Conservation (phyloP, 2,113 vertebrate species). For the Platysternon megacephalum region DNA sequence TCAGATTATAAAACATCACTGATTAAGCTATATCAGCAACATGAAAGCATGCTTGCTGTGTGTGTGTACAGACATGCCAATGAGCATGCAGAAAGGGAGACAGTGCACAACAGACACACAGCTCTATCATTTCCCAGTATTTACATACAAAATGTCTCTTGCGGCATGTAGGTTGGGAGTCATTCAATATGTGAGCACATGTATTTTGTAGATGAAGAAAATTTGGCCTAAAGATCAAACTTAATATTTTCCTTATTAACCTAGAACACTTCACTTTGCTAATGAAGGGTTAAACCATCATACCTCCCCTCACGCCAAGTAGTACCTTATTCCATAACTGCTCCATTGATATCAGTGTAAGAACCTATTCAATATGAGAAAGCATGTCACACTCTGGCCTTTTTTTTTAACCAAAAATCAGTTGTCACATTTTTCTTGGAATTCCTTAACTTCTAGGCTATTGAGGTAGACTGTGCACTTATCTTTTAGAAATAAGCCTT, state of each 20-base stretch:
- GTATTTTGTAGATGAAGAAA: background rate
- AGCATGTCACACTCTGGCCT: rapidly evolving
- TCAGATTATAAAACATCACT: background rate
- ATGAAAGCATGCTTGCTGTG: background rate
- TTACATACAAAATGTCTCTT: background rate
- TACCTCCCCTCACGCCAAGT: background rate
- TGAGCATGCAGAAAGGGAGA: background rate
- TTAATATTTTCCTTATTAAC: background rate
- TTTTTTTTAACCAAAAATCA: background rate
- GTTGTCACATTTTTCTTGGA: background rate
- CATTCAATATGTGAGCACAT: background rate
- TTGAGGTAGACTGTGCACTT: background rate
- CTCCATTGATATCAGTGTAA: background rate
- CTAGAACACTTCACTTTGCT: background rate
- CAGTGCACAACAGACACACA: background rate
- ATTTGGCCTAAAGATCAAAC: background rate
- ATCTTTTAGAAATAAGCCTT: background rate
- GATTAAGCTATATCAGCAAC: background rate
- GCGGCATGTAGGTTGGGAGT: rapidly evolving
- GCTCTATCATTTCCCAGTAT: background rate
- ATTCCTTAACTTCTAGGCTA: background rate
- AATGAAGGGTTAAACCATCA: background rate
- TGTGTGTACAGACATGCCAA: background rate
- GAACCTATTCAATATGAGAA: background rate
- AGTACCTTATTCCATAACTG: background rate